Conservation (phyloP, 2,888 invertebrate genomes). For the Apotomis turbidana region DNA sequence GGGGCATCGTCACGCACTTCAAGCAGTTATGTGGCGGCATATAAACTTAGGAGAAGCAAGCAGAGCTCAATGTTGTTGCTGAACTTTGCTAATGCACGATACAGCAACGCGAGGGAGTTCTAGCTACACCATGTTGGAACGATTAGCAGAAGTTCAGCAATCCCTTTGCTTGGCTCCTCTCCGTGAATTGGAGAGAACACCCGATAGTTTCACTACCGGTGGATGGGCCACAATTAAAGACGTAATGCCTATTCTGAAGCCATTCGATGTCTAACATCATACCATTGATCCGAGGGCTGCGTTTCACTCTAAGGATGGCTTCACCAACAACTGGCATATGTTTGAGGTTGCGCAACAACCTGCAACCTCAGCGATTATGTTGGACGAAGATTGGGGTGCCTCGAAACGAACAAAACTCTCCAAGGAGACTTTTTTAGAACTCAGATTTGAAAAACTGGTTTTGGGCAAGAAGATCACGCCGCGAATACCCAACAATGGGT, state of each 20-base stretch:
- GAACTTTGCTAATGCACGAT: not conserved
- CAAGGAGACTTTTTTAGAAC: no score
- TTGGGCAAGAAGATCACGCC: no score
- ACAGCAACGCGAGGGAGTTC: not conserved
- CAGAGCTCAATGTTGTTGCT: not conserved
- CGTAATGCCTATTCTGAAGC: no score
- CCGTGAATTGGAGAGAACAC: not conserved
- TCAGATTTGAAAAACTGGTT: no score
- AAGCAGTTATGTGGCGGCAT: not conserved
- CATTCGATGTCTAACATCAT: not conserved
- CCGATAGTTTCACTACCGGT: not conserved
- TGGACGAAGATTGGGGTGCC: no score
- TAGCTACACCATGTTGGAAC: not conserved
- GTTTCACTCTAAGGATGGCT: no score
- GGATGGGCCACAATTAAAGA: not conserved
- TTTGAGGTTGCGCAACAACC: no score
- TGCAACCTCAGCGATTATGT: no score
- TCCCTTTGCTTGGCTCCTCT: not conserved
- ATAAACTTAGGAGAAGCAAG: constrained; percentile 6
- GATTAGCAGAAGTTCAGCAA: not conserved
- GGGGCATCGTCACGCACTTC: constrained; percentile 6
- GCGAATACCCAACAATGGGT: no score
- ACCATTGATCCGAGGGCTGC: constrained; percentile 2
- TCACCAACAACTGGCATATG: no score
- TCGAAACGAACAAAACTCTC: no score